These are phyloP conservation scores for Cybosia mesomella DNA, from an alignment of 2,888 invertebrate species.

Conservation along the genomic window DNA sequence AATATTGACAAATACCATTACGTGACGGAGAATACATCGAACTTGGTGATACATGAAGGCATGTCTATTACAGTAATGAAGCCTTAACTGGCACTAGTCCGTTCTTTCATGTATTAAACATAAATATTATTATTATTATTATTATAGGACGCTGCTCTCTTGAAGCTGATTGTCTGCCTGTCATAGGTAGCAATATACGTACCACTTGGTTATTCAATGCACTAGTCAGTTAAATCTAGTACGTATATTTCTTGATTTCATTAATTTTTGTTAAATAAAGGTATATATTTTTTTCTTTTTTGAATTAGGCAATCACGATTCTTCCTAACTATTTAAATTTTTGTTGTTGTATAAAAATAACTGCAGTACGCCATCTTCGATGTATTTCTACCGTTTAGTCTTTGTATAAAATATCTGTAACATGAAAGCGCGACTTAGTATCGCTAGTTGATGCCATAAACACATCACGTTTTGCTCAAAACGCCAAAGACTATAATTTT, in stretches of 20 bases:
- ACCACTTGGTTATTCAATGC: background rate
- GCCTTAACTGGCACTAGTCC: background rate
- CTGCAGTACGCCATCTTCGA: constrained; percentile 18
- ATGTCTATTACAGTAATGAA: background rate
- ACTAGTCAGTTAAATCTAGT: background rate
- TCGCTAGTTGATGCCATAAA: constrained; percentile 81
- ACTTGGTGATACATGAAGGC: constrained; percentile 9
- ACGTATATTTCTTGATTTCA: background rate
- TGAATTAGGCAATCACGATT: background rate
- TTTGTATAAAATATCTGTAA: constrained; percentile 50
- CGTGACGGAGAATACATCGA: constrained; percentile 31
- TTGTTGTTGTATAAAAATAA: background rate
- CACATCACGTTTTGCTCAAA: constrained; percentile 80
- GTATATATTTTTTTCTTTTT: background rate
- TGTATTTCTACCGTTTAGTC: constrained; percentile 35
- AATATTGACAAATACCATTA: constrained; percentile 34
- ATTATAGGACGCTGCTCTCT: background rate
- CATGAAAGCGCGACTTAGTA: constrained; percentile 67
- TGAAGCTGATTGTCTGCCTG: background rate
- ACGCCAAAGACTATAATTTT: constrained; percentile 78
- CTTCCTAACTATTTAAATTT: background rate
- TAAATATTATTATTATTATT: background rate
- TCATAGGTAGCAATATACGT: background rate
- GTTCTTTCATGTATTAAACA: background rate
- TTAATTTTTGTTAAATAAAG: background rate